A percentile compares a stretch with the other conserved stretches of the same genome.
Evolutionary conservation across 30 jellyfish, hydroid and myxozoan species (phyloP).

Genomic region (Chironex yamaguchii): DNA sequence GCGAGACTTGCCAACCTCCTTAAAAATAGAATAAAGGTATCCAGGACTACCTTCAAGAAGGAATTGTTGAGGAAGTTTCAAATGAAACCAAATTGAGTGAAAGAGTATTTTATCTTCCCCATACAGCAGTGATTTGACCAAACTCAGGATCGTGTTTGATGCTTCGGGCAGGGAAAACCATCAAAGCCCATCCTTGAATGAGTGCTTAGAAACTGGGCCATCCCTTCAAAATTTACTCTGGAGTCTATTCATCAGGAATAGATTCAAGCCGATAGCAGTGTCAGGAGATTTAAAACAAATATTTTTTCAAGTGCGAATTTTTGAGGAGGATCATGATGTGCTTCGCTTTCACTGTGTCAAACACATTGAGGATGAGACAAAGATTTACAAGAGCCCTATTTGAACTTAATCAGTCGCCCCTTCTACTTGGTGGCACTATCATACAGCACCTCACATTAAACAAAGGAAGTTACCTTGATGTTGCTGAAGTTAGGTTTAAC

Average conservation of each 20-base stretch:
- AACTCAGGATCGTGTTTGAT: conserved; percentile 73
- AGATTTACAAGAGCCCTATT: conserved; percentile 71
- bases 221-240: conserved; percentile 43
- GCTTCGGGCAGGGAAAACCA: conserved; percentile 71
- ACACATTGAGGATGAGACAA: conserved; percentile 18
- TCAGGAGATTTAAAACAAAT: conserved; percentile 84
- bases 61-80: conserved; percentile 74
- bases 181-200: conserved; percentile 64
- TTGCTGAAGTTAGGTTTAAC: conserved; percentile 27
- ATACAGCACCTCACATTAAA: conserved; percentile 45
- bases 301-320: conserved; percentile 61
- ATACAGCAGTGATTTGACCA: conserved; percentile 62
- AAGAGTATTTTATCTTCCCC: conserved; percentile 67
- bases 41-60: conserved; percentile 57
- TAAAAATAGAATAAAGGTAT: conserved; percentile 48
- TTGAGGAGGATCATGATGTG: conserved; percentile 70
- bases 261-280: conserved; percentile 69
- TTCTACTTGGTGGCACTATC: conserved; percentile 61
- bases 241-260: conserved; percentile 51
- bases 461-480: conserved; percentile 2
- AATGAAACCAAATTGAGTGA: conserved; percentile 52
- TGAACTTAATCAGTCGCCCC: conserved; percentile 67
- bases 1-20: conserved; percentile 41
- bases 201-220: conserved; percentile 78
- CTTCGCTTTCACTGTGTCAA: conserved; percentile 60